Evolutionary conservation across 1,140 invertebrate species (phyloP), one percentile per base, ranked within the genome.

Genomic region (Lethrus apterus): DNA sequence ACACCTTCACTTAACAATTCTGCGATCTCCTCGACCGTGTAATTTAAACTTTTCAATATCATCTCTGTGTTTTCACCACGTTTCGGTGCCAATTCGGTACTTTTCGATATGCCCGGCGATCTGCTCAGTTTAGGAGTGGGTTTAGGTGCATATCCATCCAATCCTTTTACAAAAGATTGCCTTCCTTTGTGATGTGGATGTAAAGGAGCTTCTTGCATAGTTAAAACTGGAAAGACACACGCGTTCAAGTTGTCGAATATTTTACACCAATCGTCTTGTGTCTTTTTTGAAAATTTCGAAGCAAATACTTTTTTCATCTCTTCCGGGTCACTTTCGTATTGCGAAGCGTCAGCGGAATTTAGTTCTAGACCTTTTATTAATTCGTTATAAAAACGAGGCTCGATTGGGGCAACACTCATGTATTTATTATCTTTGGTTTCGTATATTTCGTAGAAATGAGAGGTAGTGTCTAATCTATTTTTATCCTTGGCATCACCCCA

Each of bases 331-430:
- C 64, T 30, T 54, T 51, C 66, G 54, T 69, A 75, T 36, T 89
- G 81, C 21, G 75, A 64, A 26, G 81, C 64, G 11, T 84, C 70
- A 24, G 83, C 68, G 32, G 76, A 68, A 20, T 69, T 61, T 4
- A 92, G 55, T 17, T 73, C 72, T 42, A 93, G 69, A 41, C 80
- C 85, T 65, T 83, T 55, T 8, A 95, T 59, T 3, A 98, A 70
- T 19, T 77, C 62, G 2, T 66, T 54, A 69, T 93, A 98, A 71
- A 99, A 99, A 65, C 95, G 80, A 4, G 87, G 84, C 65, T 99
- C 96, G 32, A 99, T 46, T 1, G 93, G 83, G 26, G 92, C 96
- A 34, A 98, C 89, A 11, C 93, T 84, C 81, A 99, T 88, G 66
- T 79, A 96, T 65, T 89, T 85, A 0, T 78, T 81, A 75, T 98